A percentile compares a stretch with the other conserved stretches of the same genome.
Conservation (phyloP, 2,797 vertebrate genomes). For the Macroramphosus scolopax region DNA sequence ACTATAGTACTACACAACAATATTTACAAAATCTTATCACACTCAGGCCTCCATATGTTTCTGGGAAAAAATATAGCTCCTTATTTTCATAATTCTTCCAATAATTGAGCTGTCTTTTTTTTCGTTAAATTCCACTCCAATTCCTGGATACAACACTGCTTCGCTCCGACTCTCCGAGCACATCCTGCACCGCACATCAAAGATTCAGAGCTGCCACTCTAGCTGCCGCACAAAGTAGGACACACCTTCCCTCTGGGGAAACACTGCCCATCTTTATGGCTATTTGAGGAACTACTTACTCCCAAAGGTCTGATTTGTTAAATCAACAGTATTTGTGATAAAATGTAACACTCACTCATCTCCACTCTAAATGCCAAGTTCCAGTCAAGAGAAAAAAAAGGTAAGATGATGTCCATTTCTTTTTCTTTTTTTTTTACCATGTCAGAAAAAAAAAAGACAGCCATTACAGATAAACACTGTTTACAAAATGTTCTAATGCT, state of each 20-base stretch:
- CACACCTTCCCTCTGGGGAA: slow-evolving; percentile 54
- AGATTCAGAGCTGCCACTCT: slow-evolving; percentile 36
- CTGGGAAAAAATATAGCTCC: too few species aligned
- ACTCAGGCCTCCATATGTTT: too few species aligned
- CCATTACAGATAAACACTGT: slow-evolving; percentile 74
- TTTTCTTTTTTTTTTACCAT: slow-evolving; percentile 25
- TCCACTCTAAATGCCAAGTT: slow-evolving; percentile 52
- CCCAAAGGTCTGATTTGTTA: slow-evolving; percentile 50
- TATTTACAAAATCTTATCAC: too few species aligned
- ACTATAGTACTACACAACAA: too few species aligned
- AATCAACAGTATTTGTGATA: slow-evolving; percentile 56
- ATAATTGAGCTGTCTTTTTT: too few species aligned
- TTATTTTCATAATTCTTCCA: too few species aligned
- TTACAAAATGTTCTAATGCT: slow-evolving; percentile 74
- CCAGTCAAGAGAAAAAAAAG: slow-evolving; percentile 26
- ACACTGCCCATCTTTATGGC: slow-evolving; percentile 44
- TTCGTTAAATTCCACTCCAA: too few species aligned
- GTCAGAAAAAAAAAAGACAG: slow-evolving; percentile 54
- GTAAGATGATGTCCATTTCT: slow-evolving; percentile 44
- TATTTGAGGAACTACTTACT: slow-evolving; percentile 59
- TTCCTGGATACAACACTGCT: too few species aligned
- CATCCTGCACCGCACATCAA: slow-evolving; percentile 29
- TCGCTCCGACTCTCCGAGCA: too few species aligned
- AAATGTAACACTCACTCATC: slow-evolving; percentile 43
- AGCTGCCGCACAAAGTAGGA: slow-evolving; percentile 45